Conservation (phyloP, 2,797 vertebrate genomes). For the Artibeus jamaicensis region DNA sequence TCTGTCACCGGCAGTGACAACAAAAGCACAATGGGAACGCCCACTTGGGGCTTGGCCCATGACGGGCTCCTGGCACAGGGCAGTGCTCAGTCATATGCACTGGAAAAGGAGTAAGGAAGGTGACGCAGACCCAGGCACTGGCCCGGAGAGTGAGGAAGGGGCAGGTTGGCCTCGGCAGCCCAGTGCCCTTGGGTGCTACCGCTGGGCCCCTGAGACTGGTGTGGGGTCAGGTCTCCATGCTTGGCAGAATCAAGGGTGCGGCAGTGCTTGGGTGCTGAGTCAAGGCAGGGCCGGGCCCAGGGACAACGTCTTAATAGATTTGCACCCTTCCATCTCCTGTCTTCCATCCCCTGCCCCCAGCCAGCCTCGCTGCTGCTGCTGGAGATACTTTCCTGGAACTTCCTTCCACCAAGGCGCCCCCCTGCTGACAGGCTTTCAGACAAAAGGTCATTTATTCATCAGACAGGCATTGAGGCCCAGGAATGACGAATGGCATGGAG, state of each 20-base stretch:
- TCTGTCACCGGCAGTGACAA: not conserved
- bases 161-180: not conserved
- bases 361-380: not conserved
- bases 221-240: not conserved
- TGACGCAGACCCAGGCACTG: not conserved
- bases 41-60: not conserved
- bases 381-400: not conserved
- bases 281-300: not conserved
- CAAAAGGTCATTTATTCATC: not conserved
- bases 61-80: not conserved
- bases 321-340: not conserved
- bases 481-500: not conserved
- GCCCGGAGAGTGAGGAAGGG: not conserved
- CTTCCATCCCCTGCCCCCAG: not conserved
- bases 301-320: too few species aligned
- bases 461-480: not conserved
- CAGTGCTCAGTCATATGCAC: rapidly evolving
- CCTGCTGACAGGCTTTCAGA: not conserved
- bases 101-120: too few species aligned
- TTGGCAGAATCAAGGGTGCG: not conserved
- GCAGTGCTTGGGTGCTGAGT: rapidly evolving
- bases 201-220: not conserved
- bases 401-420: too few species aligned
- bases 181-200: not conserved
- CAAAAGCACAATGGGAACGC: not conserved